Percentiles rank a stretch among this genome's conserved stretches.
Conservation (phyloP, 2,797 vertebrate genomes). For the Sebastes variabilis region DNA sequence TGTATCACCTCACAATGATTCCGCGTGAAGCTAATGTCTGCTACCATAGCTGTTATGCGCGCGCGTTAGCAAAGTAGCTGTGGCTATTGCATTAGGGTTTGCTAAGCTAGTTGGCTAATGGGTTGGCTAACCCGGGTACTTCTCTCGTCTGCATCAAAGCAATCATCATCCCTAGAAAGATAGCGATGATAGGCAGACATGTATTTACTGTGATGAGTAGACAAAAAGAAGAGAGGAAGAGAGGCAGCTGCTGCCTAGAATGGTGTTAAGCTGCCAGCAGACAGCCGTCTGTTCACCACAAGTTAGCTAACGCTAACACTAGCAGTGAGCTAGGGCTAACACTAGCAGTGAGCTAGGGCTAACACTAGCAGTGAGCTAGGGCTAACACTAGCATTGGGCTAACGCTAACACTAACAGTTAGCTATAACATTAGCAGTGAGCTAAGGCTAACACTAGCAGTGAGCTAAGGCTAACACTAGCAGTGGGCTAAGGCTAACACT, state of each 20-base stretch:
- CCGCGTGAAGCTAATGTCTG: neutral
- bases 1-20: neutral
- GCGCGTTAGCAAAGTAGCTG: constrained; percentile 46
- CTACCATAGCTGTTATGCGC: constrained; percentile 28
- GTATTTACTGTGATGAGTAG: neutral
- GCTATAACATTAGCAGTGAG: no score
- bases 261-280: neutral
- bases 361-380: no score
- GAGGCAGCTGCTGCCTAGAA: neutral
- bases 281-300: neutral
- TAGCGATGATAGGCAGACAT: neutral
- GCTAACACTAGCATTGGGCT: no score
- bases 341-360: no score
- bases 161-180: neutral
- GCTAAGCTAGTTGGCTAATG: constrained; percentile 47
- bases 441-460: no score
- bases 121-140: constrained; percentile 4
- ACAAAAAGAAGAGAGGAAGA: no score
- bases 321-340: no score
- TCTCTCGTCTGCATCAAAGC: neutral
- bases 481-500: no score
- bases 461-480: no score
- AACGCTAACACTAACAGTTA: no score
- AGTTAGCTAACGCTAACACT: constrained; percentile 12
- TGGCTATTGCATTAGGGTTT: constrained; percentile 20